Base-by-base conservation (phyloP, 2,888 invertebrate species). In the Chymomyza amoena region DNA sequence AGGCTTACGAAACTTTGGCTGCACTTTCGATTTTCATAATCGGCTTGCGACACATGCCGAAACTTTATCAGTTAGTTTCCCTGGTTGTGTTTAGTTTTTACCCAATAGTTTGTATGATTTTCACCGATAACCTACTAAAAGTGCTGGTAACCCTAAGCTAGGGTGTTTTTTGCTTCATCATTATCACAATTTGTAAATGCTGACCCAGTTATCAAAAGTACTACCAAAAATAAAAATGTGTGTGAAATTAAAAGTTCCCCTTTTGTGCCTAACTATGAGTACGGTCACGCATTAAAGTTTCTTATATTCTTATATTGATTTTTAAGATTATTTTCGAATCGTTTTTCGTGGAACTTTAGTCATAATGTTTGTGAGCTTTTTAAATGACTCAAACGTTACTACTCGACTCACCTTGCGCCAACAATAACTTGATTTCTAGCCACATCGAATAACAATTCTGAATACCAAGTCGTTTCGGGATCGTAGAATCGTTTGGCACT, bases 341-440 rank as follows among this genome's bases (percentile, higher is more conserved):
- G 39, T 13, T 45, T 45, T 45, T 45, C 39, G 63, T 15, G 13
- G 32, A 15, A 9, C 45, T 57, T 72, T 64, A 20, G 66, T 80
- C 74, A 74, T 52, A 51, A 54, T 73, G 69, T 73, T 51, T 77
- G 50, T 16, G 59, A 39, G 62, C 16, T 1, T 32, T 32, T 32
- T 4, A 3, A 32, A 32, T 32, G 32, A 32, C 32, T 32, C 32
- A 32, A 32, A 7, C 1, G 9, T 57, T 25, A 18, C 20, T 54
- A 39, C 36, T 32, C 20, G 9, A 75, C 94, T 94, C 93, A 97
- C 97, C 96, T 95, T 83, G 97, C 97, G 79, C 97, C 97, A 82
- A 97, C 96, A 88, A 98, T 94, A 85, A 98, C 93, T 92, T 97
- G 97, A 92, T 96, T 95, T 90, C 97, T 94, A 79, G 95, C 95